A percentile compares a stretch with the other conserved stretches of the same genome.
Conservation (phyloP, 1,140 invertebrate species). For the Eurosta solidaginis region DNA sequence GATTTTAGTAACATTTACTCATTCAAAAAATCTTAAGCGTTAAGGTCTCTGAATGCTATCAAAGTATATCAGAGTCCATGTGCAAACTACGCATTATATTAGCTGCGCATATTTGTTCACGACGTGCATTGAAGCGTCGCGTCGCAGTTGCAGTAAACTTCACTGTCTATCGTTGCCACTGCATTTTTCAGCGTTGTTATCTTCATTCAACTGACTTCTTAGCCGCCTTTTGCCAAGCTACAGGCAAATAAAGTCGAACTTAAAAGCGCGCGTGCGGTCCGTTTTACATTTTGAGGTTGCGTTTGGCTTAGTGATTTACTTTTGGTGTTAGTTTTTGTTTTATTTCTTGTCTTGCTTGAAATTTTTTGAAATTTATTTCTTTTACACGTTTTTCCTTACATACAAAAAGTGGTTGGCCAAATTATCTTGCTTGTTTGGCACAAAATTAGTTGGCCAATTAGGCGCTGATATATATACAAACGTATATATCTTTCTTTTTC, state of each 20-base stretch:
- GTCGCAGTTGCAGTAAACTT: neutral
- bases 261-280: slow-evolving; percentile 6
- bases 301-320: neutral
- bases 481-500: too few relatives aligned
- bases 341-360: neutral
- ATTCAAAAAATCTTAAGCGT: too few relatives aligned
- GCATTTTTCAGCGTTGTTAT: neutral
- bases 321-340: neutral
- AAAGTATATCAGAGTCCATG: too few relatives aligned
- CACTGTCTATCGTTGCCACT: neutral
- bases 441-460: slow-evolving; percentile 10
- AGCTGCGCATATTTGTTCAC: neutral
- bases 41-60: too few relatives aligned
- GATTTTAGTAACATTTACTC: too few relatives aligned
- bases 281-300: neutral
- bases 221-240: neutral
- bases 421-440: neutral
- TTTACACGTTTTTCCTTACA: neutral
- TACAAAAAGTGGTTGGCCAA: neutral
- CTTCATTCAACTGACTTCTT: neutral
- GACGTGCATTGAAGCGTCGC: slow-evolving; percentile 3
- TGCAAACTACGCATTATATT: too few relatives aligned
- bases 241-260: neutral
- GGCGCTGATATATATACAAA: neutral
- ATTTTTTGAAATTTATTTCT: neutral